Evolutionary conservation across 2,797 vertebrate species (phyloP).

Genomic region (Phrynocephalus vlangalii): DNA sequence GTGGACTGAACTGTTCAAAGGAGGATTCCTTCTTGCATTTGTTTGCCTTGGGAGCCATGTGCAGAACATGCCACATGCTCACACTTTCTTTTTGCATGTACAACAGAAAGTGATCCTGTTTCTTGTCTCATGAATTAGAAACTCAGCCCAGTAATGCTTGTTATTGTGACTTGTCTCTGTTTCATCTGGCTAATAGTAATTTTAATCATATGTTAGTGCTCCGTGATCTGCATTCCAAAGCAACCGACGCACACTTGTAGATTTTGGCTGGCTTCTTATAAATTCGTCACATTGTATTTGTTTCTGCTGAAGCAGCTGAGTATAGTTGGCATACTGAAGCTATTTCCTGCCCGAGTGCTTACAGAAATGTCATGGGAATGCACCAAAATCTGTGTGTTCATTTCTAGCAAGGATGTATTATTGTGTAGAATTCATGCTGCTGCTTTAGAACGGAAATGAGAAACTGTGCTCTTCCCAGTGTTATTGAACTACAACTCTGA

Average conservation of each 20-base stretch:
- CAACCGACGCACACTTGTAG: conserved; percentile 56
- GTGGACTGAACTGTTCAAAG: not conserved
- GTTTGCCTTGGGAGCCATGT: not conserved
- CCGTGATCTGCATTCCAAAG: conserved; percentile 51
- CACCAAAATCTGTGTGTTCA: conserved; percentile 22
- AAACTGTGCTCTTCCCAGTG: not conserved
- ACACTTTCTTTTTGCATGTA: not conserved
- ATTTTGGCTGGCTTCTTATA: conserved; percentile 64
- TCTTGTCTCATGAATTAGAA: conserved; percentile 12
- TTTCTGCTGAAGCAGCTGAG: conserved; percentile 58
- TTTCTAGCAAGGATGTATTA: conserved; percentile 7
- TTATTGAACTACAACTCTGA: not conserved
- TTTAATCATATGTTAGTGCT: conserved; percentile 23
- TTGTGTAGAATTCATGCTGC: not conserved
- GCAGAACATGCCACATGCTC: not conserved
- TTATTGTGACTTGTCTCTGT: not conserved
- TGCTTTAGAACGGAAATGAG: not conserved
- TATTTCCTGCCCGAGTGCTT: conserved; percentile 40
- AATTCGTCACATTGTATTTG: conserved; percentile 46
- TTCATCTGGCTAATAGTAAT: conserved; percentile 30
- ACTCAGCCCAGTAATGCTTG: not conserved
- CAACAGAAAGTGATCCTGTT: not conserved
- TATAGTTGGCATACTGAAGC: conserved; percentile 43
- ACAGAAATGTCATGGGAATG: conserved; percentile 34
- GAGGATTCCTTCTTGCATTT: not conserved